phyloP scores from a whole-genome alignment of 2,797 vertebrate genomes.

The Macropodus opercularis region DNA sequence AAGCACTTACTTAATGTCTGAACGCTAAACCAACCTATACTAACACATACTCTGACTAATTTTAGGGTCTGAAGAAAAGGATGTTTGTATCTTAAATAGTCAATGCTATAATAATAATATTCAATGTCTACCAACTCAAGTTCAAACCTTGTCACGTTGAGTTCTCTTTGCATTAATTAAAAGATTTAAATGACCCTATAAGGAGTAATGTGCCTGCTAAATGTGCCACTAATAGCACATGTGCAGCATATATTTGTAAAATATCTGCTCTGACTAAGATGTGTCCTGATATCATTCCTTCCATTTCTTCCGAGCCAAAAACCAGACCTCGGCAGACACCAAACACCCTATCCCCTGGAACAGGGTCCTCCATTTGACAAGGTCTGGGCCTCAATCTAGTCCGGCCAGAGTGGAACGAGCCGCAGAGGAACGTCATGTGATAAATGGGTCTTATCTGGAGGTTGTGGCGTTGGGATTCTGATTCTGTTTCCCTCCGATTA shows the following conservation, averaged over 20 bases:
- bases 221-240: conserved; percentile 2
- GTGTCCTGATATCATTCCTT: conserved; percentile 54
- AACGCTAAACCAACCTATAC: conserved; percentile 15
- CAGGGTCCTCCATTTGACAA: conserved; percentile 65
- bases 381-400: conserved; percentile 68
- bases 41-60: conserved; percentile 17
- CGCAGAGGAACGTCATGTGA: conserved; percentile 75
- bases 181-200: conserved; percentile 15
- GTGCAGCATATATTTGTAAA: background rate
- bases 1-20: conserved; percentile 49
- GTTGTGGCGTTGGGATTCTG: conserved; percentile 77
- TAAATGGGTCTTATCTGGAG: conserved; percentile 84
- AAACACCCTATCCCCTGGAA: conserved; percentile 51
- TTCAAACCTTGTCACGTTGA: conserved; percentile 1
- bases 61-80: conserved; percentile 6
- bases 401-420: conserved; percentile 57
- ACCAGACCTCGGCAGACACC: conserved; percentile 59
- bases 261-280: conserved; percentile 32
- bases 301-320: conserved; percentile 52
- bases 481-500: conserved; percentile 82
- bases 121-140: too few species aligned
- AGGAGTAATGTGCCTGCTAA: background rate
- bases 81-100: conserved; percentile 14
- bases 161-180: conserved; percentile 18
- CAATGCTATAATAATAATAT: conserved; percentile 10